Conservation (phyloP, 1,140 invertebrate genomes). For the Saxidomus purpurata region DNA sequence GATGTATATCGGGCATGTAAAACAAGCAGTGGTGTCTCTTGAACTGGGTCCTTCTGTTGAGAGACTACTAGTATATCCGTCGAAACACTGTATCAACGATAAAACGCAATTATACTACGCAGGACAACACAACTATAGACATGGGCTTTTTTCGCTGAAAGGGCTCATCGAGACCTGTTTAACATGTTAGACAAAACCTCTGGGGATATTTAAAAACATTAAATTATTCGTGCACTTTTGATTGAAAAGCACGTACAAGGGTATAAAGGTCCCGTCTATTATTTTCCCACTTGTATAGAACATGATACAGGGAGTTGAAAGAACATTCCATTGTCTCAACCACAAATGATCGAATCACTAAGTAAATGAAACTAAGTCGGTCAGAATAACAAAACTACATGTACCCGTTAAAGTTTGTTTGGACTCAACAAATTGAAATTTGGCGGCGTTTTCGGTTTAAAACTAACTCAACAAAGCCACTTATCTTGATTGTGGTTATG, state of each 20-base stretch:
- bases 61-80: too few species aligned
- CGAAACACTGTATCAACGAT: too few species aligned
- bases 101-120: too few species aligned
- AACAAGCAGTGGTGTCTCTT: too few species aligned
- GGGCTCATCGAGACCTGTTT: too few species aligned
- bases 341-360: not conserved
- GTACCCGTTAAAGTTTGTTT: not conserved
- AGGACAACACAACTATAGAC: too few species aligned
- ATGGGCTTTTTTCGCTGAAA: too few species aligned
- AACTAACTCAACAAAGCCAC: not conserved
- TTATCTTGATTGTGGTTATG: slow-evolving; percentile 16
- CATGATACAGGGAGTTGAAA: not conserved
- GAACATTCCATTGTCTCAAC: not conserved
- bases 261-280: not conserved
- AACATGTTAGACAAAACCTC: too few species aligned
- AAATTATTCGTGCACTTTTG: too few species aligned
- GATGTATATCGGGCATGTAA: too few species aligned
- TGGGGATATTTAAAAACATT: too few species aligned
- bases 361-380: not conserved
- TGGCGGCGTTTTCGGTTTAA: not conserved
- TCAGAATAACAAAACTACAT: slow-evolving; percentile 9
- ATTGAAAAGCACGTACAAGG: not conserved
- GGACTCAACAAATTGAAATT: not conserved
- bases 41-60: too few species aligned
- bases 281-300: not conserved